Evolutionary conservation across 1,140 invertebrate species (phyloP), one percentile per base, ranked within the genome.

Genomic region (Drosophila pachea): DNA sequence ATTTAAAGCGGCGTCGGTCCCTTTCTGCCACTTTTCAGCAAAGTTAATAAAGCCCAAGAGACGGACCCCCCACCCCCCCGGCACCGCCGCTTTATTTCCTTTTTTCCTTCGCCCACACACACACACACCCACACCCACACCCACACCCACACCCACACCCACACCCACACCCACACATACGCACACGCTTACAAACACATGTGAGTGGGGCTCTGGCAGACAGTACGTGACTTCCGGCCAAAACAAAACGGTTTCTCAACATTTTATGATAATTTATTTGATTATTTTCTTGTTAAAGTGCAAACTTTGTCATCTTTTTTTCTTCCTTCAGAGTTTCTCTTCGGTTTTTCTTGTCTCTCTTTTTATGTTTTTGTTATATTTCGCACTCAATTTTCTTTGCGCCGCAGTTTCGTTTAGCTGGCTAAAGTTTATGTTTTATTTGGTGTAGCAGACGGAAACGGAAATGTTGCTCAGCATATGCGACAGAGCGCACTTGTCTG

Each of bases 251-350:
- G 73, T 84, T 84, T 68, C 66, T 74, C 72, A 71, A 86, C 81
- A 81, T 74, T 84, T 84, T 84, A 84, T 84, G 76, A 84, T 84
- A 84, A 84, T 84, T 84, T 84, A 84, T 84, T 84, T 86, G 81
- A 84, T 84, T 84, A 84, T 84, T 81, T 84, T 86, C 81, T 84
- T 84, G 81, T 84, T 84, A 84, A 84, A 84, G 76, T 81, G 76
- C 81, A 86, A 84, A 84, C 81, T 84, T 84, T 84, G 76, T 86
- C 79, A 84, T 73, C 43, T 68, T 68, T 62, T 66, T 50, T 38
- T 52, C 7, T 14, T 22, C 22, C 22, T 22, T 22, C 22, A 22
- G 22, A 55, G 53, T 45, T 45, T 35, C 8, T 62, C 14, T 42
- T 32, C 22, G 22, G 11, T 12, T 12, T 12, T 43, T 43, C 40